Evolutionary conservation across 1,140 invertebrate genomes (phyloP).

Genomic region (Aphaenogaster floridana): DNA sequence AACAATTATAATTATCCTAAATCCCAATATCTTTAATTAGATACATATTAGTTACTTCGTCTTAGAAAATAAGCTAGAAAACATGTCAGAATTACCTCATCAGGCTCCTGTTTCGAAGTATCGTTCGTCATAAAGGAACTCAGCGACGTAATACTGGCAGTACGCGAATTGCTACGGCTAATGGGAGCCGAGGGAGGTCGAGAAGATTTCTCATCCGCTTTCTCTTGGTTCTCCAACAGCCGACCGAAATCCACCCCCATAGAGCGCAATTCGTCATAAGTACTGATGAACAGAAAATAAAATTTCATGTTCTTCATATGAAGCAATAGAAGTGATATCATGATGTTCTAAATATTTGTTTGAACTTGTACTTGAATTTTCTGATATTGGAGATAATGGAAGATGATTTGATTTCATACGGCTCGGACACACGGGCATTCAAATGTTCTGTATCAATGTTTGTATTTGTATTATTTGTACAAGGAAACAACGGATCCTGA

Average conservation of each 20-base stretch:
- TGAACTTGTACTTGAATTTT: not conserved
- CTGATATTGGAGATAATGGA: too few species aligned
- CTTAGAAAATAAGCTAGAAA: not conserved
- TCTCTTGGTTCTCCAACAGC: slow-evolving; percentile 86
- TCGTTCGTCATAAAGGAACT: slow-evolving; percentile 82
- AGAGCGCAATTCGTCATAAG: slow-evolving; percentile 87
- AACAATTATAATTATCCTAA: not conserved
- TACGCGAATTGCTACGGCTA: slow-evolving; percentile 82
- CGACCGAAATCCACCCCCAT: slow-evolving; percentile 90
- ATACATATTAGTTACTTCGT: not conserved
- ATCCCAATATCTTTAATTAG: not conserved
- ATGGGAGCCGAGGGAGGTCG: slow-evolving; percentile 68
- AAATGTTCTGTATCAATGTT: too few species aligned
- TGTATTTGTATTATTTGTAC: too few species aligned
- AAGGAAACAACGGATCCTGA: too few species aligned
- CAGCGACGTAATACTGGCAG: slow-evolving; percentile 83
- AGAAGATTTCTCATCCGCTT: slow-evolving; percentile 81
- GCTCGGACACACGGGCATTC: too few species aligned
- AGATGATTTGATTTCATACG: too few species aligned
- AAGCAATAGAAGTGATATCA: not conserved
- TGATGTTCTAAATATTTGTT: not conserved
- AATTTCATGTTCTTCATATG: slow-evolving; percentile 68
- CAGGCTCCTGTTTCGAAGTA: slow-evolving; percentile 77
- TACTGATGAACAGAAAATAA: slow-evolving; percentile 80
- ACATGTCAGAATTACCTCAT: slow-evolving; percentile 74